Conservation (phyloP, 2,888 invertebrate species). For the Drosophila multiciliata region DNA sequence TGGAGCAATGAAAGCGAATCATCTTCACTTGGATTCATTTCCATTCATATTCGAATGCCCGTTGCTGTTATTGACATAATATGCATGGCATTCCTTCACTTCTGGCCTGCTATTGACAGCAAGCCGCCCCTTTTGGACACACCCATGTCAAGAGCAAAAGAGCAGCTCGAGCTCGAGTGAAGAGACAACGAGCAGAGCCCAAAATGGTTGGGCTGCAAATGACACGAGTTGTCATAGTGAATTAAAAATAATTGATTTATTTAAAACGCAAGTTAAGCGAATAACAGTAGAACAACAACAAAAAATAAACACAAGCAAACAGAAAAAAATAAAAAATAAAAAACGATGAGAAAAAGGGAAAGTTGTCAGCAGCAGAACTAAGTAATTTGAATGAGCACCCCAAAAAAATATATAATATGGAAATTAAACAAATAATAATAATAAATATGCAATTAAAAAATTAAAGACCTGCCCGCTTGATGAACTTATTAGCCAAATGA, state of each 20-base stretch:
- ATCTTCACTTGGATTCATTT: conserved; percentile 23
- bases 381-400: conserved; percentile 24
- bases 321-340: background rate
- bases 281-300: conserved; percentile 19
- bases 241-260: conserved; percentile 81
- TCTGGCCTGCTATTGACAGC: conserved; percentile 29
- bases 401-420: conserved; percentile 3
- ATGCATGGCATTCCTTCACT: conserved; percentile 44
- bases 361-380: conserved; percentile 47
- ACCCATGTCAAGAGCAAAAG: conserved; percentile 59
- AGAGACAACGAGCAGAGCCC: conserved; percentile 13
- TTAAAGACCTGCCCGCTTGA: conserved; percentile 25
- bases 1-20: conserved; percentile 4
- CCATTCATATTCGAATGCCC: conserved; percentile 28
- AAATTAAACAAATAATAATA: conserved; percentile 31
- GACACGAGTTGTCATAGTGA: conserved; percentile 76
- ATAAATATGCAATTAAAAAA: conserved; percentile 55
- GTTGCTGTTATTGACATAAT: conserved; percentile 58
- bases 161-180: conserved; percentile 38
- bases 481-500: conserved; percentile 49
- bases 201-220: conserved; percentile 63
- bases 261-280: conserved; percentile 65
- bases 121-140: conserved; percentile 9
- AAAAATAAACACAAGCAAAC: background rate
- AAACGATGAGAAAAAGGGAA: conserved; percentile 1